Conservation (phyloP, 1,140 invertebrate species). For the Ips typographus region DNA sequence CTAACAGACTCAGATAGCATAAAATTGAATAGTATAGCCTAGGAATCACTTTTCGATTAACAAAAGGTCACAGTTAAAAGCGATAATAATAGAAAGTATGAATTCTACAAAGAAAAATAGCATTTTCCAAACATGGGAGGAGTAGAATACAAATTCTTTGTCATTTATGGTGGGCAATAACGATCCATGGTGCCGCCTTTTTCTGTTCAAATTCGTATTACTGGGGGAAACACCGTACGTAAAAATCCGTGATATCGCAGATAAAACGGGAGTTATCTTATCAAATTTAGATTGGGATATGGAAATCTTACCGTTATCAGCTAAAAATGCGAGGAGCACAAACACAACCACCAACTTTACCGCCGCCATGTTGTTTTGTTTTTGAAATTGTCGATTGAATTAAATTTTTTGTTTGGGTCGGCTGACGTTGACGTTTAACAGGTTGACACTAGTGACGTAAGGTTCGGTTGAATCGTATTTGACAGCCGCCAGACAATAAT, state of each 20-base stretch:
- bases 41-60: too few species aligned
- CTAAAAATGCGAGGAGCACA: neutral
- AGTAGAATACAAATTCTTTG: too few species aligned
- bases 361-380: conserved; percentile 12
- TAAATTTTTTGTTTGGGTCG: neutral
- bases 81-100: too few species aligned
- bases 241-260: neutral
- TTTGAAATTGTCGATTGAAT: neutral
- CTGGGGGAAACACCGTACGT: neutral
- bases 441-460: neutral
- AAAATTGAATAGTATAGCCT: too few species aligned
- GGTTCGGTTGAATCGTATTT: neutral
- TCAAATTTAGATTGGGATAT: neutral
- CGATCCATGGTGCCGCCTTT: too few species aligned
- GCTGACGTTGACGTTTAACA: neutral
- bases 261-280: neutral
- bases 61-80: too few species aligned
- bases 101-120: too few species aligned
- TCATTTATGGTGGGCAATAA: too few species aligned
- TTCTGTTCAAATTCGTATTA: neutral
- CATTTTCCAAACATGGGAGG: too few species aligned
- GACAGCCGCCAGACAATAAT: neutral
- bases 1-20: too few species aligned
- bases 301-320: conserved; percentile 4
- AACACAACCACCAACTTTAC: conserved; percentile 7